Base-by-base conservation (phyloP, 2,113 vertebrate species). In the Platycercus adscitus region DNA sequence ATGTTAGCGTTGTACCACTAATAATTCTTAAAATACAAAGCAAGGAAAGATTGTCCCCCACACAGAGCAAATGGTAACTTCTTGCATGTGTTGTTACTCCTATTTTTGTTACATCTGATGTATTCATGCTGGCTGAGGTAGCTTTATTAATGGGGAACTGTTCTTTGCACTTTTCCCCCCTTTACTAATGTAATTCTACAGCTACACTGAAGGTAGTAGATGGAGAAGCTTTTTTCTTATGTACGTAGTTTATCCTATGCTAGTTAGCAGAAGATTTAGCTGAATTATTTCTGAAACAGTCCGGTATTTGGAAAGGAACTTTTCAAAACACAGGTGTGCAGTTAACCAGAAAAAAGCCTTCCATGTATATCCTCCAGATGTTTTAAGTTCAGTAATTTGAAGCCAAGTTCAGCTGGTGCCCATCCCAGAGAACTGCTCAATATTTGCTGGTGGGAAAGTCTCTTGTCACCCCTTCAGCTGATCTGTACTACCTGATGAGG, bases 1-100 rank as follows among this genome's bases (percentile, higher is more conserved):
- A 95, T 91, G 86, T 92, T 70, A 86, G 84, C 80, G 55, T 76
- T 71, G 26, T 91, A 79, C 83, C 91, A 60, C 80, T 81, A 78
- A 29, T 43, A 83, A 86, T 63, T 68, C 83, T 72, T 91, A 49
- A 94, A 94, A 83, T 66, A 56, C 68, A 68, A 78, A 60, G 37
- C 86, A 90, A 83, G 61, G 83, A 64, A 83, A 82, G 50, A 24
- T 46, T 37, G 76, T 75, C 55, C 81, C 86, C 83, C 81, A 52
- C 50, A 78, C 83, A 71, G 47, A 81, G 43, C 72, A 66, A 82
- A 72, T 10, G 31, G 47, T 88, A 90, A 90, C 55, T 70, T 35
- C 29, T 0, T 83, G 76, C 94, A 93, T 11, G 72, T 88, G 80
- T 2, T 50, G 60, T 71, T 86, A 63, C 50, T 86, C 58, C 33